These are phyloP conservation scores for Radopholus similis DNA, from an alignment of 1,140 invertebrate genomes.

Conservation along the genomic window DNA sequence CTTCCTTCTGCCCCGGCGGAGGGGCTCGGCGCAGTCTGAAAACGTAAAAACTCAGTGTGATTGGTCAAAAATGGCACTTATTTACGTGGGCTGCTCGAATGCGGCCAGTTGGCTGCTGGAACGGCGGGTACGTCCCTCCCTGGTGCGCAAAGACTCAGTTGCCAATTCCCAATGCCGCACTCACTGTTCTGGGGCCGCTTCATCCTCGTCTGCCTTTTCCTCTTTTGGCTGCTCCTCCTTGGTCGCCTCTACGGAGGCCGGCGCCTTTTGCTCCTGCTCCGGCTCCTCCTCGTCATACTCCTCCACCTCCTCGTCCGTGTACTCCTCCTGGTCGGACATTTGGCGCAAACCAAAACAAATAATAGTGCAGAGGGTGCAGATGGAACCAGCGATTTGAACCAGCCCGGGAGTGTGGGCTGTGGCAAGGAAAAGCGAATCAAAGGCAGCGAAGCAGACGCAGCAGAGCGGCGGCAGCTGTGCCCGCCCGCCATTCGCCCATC, in stretches of 20 bases:
- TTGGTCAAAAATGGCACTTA: slow-evolving; percentile 1
- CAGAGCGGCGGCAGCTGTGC: too few species aligned
- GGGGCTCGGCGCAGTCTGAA: slow-evolving; percentile 3
- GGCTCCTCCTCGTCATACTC: slow-evolving; percentile 13
- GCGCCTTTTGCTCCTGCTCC: background rate
- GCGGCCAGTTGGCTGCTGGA: too few species aligned
- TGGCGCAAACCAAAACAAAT: slow-evolving; percentile 10
- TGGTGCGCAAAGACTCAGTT: background rate
- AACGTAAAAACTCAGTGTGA: background rate
- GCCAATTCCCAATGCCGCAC: background rate
- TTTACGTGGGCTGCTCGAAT: background rate
- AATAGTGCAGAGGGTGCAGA: background rate
- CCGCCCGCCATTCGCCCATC: too few species aligned
- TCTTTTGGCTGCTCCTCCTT: slow-evolving; percentile 21
- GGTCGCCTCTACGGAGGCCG: background rate
- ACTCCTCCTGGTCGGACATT: slow-evolving; percentile 22
- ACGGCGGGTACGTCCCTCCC: background rate
- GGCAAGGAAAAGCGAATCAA: background rate
- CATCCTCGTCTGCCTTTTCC: background rate
- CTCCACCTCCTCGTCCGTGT: slow-evolving; percentile 29
- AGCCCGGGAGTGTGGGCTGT: too few species aligned
- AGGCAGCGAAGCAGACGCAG: background rate
- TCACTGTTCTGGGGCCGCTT: background rate
- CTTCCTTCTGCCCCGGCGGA: slow-evolving; percentile 32
- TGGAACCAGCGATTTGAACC: background rate